Evolutionary conservation across 2,797 vertebrate species (phyloP), one percentile per base, ranked within the genome.

Genomic region (Sciurus vulgaris): DNA sequence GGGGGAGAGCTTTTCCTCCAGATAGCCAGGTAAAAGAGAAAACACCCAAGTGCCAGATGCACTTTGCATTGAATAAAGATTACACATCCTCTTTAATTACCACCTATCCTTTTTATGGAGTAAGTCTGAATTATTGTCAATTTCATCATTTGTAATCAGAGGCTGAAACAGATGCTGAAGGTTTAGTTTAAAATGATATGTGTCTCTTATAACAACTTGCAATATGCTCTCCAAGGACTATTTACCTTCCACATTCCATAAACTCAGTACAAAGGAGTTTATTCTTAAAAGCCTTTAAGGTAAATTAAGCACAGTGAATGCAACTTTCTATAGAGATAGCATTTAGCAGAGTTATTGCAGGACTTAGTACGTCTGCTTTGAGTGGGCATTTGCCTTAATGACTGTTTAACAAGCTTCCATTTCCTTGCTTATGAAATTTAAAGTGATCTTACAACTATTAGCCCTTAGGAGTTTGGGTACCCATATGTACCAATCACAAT

Each of bases 91-190:
- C 63, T 59, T 92, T 97, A 97, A 96, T 97, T 88, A 89, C 87
- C 73, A 65, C 90, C 87, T 96, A 95, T 90, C 35, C 47, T 76
- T 93, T 95, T 86, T 95, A 96, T 78, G 72, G 79, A 79, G 74
- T 79, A 90, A 76, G 28, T 93, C 49, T 96, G 91, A 97, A 89
- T 97, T 87, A 96, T 87, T 95, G 94, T 93, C 86, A 93, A 35
- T 89, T 92, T 95, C 84, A 83, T 95, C 84, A 95, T 96, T 96
- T 96, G 91, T 94, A 97, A 97, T 96, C 86, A 94, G 77, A 96
- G 89, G 82, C 74, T 95, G 84, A 96, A 98, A 97, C 97, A 97
- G 97, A 98, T 98, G 97, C 89, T 92, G 78, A 94, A 97, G 83
- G 49, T 90, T 95, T 84, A 65, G 74, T 96, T 97, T 97, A 94